Evolutionary conservation across 2,113 vertebrate genomes (phyloP).

Genomic region (Calidris pygmaea): DNA sequence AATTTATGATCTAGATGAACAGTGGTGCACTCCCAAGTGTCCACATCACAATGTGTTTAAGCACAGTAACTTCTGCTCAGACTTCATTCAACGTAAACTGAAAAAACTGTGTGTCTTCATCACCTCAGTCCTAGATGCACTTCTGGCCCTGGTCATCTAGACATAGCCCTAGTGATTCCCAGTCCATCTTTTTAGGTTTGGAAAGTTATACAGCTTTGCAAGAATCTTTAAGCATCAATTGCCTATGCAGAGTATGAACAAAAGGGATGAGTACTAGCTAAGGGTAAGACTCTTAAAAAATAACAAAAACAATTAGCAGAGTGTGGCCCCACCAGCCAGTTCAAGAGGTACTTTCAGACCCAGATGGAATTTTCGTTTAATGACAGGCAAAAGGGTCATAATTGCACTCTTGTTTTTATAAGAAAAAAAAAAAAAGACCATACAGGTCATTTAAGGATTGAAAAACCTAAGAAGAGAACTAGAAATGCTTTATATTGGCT

Average conservation of each 20-base stretch:
- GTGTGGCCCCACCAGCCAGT: background rate
- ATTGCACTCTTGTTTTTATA: background rate
- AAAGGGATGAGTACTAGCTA: background rate
- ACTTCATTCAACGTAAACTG: background rate
- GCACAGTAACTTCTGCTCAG: background rate
- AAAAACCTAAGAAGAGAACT: background rate
- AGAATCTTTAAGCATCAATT: background rate
- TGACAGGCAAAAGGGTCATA: background rate
- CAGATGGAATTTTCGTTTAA: background rate
- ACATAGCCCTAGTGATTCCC: background rate
- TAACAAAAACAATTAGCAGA: background rate
- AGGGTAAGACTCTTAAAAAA: background rate
- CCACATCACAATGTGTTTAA: background rate
- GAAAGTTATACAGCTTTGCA: background rate
- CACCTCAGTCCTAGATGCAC: background rate
- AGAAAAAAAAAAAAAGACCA: background rate
- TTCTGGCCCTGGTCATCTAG: background rate
- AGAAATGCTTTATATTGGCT: conserved; percentile 54
- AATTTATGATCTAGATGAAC: background rate
- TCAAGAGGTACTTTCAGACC: background rate
- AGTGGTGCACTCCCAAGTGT: background rate
- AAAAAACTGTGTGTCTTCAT: background rate
- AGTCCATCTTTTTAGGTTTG: background rate
- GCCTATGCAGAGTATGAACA: background rate
- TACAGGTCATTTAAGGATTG: conserved; percentile 19